These are phyloP conservation scores for Brachyhypopomus occidentalis DNA, from an alignment of 2,113 vertebrate species.

Conservation along the genomic window DNA sequence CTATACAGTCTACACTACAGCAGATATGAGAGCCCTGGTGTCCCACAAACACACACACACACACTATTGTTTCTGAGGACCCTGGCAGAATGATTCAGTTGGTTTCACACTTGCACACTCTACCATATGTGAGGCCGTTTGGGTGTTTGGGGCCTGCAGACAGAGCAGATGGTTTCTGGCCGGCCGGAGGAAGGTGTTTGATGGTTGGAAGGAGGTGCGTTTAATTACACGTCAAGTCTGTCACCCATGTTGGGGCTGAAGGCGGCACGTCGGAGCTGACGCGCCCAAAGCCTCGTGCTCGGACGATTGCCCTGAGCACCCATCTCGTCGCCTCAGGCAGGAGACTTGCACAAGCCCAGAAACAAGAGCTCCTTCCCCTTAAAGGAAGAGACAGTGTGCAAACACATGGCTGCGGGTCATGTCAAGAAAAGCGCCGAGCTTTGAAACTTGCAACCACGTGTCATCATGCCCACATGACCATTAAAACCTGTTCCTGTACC, in stretches of 20 bases:
- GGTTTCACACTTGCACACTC: constrained; percentile 2
- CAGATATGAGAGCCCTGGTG: neutral
- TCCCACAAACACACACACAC: neutral
- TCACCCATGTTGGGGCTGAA: neutral
- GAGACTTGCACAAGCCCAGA: too few relatives aligned
- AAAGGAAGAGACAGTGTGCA: too few relatives aligned
- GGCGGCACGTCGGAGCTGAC: neutral
- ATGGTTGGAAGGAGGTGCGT: constrained; percentile 31
- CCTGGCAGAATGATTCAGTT: neutral
- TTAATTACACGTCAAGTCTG: constrained; percentile 39
- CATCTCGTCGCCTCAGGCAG: too few relatives aligned
- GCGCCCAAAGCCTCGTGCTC: neutral
- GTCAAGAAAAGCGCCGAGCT: too few relatives aligned
- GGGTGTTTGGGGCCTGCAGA: constrained; percentile 22
- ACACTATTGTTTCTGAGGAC: neutral
- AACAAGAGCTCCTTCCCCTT: too few relatives aligned
- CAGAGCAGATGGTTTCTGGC: constrained; percentile 37
- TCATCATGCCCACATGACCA: too few relatives aligned
- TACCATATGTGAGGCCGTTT: neutral
- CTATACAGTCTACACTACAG: neutral
- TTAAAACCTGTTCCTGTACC: too few relatives aligned
- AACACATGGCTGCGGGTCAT: too few relatives aligned
- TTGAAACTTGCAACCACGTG: too few relatives aligned
- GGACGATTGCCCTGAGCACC: too few relatives aligned
- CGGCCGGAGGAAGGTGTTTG: constrained; percentile 12